phyloP scores from a whole-genome alignment of 53 echinoderm and acorn worm species.

The Mesocentrotus franciscanus region DNA sequence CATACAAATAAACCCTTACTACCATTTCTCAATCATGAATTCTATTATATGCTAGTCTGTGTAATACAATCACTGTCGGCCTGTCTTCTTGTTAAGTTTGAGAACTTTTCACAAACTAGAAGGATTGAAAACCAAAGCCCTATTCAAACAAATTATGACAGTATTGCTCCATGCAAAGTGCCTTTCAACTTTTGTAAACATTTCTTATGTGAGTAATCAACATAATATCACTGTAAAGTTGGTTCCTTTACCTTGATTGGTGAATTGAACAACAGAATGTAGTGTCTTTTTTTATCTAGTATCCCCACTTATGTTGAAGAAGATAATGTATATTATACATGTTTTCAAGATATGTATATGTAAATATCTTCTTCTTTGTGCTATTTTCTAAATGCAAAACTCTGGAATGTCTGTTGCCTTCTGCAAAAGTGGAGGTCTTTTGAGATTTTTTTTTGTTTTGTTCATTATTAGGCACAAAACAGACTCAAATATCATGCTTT shows the following conservation, averaged over 20 bases:
- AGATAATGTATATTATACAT: background rate
- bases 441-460: background rate
- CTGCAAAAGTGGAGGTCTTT: background rate
- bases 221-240: background rate
- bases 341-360: background rate
- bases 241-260: background rate
- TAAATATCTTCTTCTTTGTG: background rate
- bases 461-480: background rate
- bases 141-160: background rate
- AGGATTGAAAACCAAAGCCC: background rate
- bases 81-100: background rate
- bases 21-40: background rate
- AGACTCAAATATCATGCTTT: background rate
- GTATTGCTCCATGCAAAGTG: conserved; percentile 27
- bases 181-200: conserved; percentile 41
- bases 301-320: background rate
- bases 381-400: background rate
- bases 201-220: background rate
- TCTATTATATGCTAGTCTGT: background rate
- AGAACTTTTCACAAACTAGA: background rate
- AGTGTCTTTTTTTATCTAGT: no score
- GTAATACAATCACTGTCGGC: background rate
- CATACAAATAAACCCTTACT: background rate
- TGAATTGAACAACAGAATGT: background rate
- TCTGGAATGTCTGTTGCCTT: background rate